These are phyloP conservation scores for Torymus tubicola DNA, from an alignment of 2,888 invertebrate species.

Conservation along the genomic window DNA sequence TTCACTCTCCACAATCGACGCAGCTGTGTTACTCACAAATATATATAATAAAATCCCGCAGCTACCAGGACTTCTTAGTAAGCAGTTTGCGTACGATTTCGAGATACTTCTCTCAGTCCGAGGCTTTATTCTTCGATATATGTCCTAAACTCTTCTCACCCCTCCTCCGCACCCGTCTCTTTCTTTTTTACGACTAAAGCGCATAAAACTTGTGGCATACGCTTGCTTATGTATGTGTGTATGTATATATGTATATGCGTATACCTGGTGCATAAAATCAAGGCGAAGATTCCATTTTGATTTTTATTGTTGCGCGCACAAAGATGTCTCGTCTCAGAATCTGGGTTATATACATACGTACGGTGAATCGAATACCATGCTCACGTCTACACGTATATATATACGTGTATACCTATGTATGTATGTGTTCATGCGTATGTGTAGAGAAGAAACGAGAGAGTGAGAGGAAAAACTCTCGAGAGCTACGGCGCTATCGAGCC, in stretches of 20 bases:
- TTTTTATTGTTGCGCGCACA: slow-evolving; percentile 27
- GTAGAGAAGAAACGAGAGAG: background rate
- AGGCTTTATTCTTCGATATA: no score
- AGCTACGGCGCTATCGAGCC: slow-evolving; percentile 26
- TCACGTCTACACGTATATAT: background rate
- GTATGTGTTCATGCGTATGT: background rate
- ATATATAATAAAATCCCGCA: no score
- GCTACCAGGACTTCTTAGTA: no score
- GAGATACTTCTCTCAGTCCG: no score
- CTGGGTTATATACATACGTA: background rate
- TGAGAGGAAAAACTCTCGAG: slow-evolving; percentile 18
- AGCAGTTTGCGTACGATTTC: no score
- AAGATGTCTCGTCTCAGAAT: background rate
- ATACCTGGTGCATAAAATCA: slow-evolving; percentile 9
- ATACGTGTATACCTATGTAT: no score
- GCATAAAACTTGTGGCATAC: slow-evolving; percentile 22
- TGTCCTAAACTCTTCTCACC: no score
- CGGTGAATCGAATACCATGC: background rate
- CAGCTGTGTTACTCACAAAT: no score
- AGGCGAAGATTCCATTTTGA: slow-evolving; percentile 37
- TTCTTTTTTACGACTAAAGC: slow-evolving; percentile 22
- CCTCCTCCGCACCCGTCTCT: no score
- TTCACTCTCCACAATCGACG: no score
- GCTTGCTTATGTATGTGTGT: background rate
- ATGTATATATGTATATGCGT: no score